phyloP scores from a whole-genome alignment of 2,888 invertebrate genomes.

The Choreutis nemorana region DNA sequence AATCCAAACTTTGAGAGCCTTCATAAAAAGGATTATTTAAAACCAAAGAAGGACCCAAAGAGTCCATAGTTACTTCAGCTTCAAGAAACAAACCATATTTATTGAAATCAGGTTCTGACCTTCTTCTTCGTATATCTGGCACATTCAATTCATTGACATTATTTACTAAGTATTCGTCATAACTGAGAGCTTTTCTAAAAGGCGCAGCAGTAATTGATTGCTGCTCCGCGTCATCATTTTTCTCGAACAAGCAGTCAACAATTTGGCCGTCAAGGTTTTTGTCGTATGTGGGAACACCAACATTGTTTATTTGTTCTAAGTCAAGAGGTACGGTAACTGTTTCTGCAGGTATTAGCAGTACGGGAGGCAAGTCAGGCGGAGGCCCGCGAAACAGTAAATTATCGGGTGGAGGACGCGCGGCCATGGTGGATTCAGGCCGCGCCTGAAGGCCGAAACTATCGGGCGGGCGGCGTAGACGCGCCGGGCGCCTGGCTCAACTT shows the following conservation, averaged over 20 bases:
- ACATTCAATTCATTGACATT: conserved; percentile 29
- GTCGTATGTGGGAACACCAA: conserved; percentile 49
- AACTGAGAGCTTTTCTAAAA: conserved; percentile 49
- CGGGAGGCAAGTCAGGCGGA: conserved; percentile 54
- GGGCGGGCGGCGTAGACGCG: conserved; percentile 46
- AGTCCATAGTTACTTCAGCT: conserved; percentile 44
- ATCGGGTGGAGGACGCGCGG: conserved; percentile 57
- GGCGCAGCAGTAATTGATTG: conserved; percentile 27
- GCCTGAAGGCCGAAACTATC: conserved; percentile 45
- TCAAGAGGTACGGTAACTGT: conserved; percentile 33
- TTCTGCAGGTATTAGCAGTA: conserved; percentile 58
- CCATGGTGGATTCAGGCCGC: conserved; percentile 46
- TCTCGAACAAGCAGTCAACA: conserved; percentile 24
- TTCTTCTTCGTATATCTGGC: conserved; percentile 27
- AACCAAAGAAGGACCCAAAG: conserved; percentile 42
- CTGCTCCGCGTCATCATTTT: conserved; percentile 22
- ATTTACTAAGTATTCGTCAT: no score
- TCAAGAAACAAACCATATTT: conserved; percentile 47
- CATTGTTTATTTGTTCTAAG: conserved; percentile 56
- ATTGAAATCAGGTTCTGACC: conserved; percentile 56
- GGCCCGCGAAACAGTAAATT: conserved; percentile 59
- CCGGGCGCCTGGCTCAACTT: conserved; percentile 58
- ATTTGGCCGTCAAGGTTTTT: conserved; percentile 28
- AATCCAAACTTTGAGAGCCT: conserved; percentile 42
- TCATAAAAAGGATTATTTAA: conserved; percentile 62